Percentiles rank a stretch among this genome's conserved stretches.
Conservation (phyloP, 1,140 invertebrate species). For the Reticulitermes speratus region DNA sequence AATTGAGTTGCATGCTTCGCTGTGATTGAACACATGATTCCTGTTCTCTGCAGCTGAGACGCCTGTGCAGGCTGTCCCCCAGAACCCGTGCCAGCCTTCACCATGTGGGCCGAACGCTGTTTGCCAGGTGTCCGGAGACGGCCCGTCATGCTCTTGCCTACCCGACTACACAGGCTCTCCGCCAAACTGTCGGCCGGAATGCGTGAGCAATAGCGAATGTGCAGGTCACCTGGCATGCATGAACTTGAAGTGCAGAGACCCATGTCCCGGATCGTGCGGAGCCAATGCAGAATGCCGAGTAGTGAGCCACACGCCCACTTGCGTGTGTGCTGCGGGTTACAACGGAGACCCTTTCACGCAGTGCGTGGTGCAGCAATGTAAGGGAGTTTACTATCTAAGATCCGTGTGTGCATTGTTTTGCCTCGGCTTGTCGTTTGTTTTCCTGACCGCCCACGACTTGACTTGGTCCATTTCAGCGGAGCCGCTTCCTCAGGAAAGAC, state of each 20-base stretch:
- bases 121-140: constrained; percentile 48
- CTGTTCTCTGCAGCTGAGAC: constrained; percentile 11
- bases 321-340: constrained; percentile 62
- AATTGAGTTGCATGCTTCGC: too few relatives aligned
- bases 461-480: constrained; percentile 26
- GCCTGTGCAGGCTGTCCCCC: constrained; percentile 27
- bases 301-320: constrained; percentile 62
- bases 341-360: constrained; percentile 66
- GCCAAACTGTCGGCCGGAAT: constrained; percentile 52
- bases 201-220: constrained; percentile 53
- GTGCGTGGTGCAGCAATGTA: constrained; percentile 43
- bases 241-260: constrained; percentile 51
- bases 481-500: constrained; percentile 42
- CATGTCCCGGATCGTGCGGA: constrained; percentile 56
- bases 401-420: background rate
- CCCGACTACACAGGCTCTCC: constrained; percentile 55
- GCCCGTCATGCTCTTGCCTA: constrained; percentile 52
- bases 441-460: constrained; percentile 37
- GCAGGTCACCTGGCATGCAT: constrained; percentile 47
- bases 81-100: constrained; percentile 47
- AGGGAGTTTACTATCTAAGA: constrained; percentile 41
- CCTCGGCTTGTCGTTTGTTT: constrained; percentile 24
- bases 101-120: constrained; percentile 54
- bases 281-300: constrained; percentile 64
- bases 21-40: background rate